Percentiles rank a stretch among this genome's conserved stretches.
Evolutionary conservation across 2,797 vertebrate species (phyloP).

Genomic region (Galagoides demidoff): DNA sequence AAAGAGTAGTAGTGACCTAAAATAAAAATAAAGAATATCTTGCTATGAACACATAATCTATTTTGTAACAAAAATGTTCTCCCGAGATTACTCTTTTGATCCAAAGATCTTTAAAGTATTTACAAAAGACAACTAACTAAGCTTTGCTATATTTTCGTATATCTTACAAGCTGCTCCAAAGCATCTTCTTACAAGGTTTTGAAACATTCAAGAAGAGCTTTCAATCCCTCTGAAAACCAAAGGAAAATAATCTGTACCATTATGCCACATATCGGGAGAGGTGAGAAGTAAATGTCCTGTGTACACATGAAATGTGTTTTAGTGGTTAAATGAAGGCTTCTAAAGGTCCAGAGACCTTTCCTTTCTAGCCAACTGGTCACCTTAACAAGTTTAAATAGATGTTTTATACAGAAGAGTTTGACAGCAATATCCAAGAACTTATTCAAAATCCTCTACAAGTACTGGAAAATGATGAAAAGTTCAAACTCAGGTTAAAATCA

Average conservation of each 20-base stretch:
- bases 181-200: background rate
- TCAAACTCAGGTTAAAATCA: slow-evolving; percentile 13
- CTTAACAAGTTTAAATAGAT: background rate
- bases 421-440: background rate
- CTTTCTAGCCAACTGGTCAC: background rate
- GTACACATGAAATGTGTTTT: background rate
- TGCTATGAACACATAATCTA: background rate
- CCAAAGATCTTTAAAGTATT: slow-evolving; percentile 25
- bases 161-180: background rate
- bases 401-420: background rate
- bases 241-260: background rate
- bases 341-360: background rate
- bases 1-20: slow-evolving; percentile 4
- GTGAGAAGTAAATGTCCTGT: background rate
- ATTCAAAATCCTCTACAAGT: background rate
- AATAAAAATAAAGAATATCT: slow-evolving; percentile 37
- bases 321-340: background rate
- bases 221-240: slow-evolving; percentile 58
- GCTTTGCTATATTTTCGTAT: background rate
- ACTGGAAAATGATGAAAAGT: background rate
- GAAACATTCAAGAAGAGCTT: slow-evolving; percentile 52
- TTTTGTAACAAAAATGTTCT: slow-evolving; percentile 29
- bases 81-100: background rate
- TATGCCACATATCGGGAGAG: background rate
- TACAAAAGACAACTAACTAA: slow-evolving; percentile 55